These are phyloP conservation scores for Himalopsyche tibetana DNA, from an alignment of 2,888 invertebrate genomes.

Conservation along the genomic window DNA sequence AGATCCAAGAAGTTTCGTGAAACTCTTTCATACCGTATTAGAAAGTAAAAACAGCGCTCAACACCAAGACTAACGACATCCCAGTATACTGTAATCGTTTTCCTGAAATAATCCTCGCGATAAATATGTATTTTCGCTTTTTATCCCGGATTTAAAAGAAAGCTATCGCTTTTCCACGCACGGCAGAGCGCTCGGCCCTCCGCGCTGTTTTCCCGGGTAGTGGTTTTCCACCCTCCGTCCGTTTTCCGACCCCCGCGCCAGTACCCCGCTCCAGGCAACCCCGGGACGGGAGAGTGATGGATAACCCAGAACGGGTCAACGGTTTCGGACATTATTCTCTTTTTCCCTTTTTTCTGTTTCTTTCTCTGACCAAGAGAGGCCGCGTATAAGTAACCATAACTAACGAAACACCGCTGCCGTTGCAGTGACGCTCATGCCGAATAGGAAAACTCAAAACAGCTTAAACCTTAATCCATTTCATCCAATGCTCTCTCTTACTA, in stretches of 20 bases:
- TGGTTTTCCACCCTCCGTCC: slow-evolving; percentile 39
- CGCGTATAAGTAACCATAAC: slow-evolving; percentile 62
- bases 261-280: slow-evolving; percentile 46
- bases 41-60: slow-evolving; percentile 13
- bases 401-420: slow-evolving; percentile 47
- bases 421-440: slow-evolving; percentile 1
- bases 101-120: slow-evolving; percentile 8
- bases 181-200: slow-evolving; percentile 28
- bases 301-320: slow-evolving; percentile 79
- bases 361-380: slow-evolving; percentile 65
- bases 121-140: slow-evolving; percentile 34
- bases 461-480: not conserved
- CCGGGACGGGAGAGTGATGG: slow-evolving; percentile 73
- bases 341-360: slow-evolving; percentile 78
- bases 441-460: not conserved
- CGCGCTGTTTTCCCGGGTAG: slow-evolving; percentile 16
- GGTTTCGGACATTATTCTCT: slow-evolving; percentile 79
- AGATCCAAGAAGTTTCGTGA: not conserved
- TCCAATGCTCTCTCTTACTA: no score
- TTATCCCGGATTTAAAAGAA: slow-evolving; percentile 34
- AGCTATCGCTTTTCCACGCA: slow-evolving; percentile 30
- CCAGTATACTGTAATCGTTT: slow-evolving; percentile 11
- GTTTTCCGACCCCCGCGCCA: slow-evolving; percentile 10
- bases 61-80: slow-evolving; percentile 30
- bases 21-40: not conserved